Evolutionary conservation across 2,888 invertebrate genomes (phyloP).

Genomic region (Epicampocera succincta): DNA sequence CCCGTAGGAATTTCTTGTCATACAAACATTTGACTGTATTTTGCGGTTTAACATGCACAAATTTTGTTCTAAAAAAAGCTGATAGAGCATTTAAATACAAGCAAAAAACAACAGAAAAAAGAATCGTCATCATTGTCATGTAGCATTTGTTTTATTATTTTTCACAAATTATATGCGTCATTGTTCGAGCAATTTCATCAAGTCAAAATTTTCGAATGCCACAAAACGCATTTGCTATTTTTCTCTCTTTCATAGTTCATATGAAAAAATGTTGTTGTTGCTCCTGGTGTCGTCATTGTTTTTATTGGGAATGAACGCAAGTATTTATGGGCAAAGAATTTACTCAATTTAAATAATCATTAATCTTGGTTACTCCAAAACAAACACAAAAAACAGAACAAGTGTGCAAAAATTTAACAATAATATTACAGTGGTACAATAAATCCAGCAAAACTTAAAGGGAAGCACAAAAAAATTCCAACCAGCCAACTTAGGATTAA

Average conservation of each 20-base stretch:
- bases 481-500: not conserved
- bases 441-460: conserved; percentile 40
- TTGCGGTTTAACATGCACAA: not conserved
- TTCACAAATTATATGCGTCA: conserved; percentile 76
- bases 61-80: not conserved
- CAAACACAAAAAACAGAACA: conserved; percentile 23
- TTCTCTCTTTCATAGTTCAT: conserved; percentile 7
- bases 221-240: conserved; percentile 69
- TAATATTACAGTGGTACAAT: conserved; percentile 62
- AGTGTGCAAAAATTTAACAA: conserved; percentile 54
- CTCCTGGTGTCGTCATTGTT: conserved; percentile 16
- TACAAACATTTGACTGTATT: conserved; percentile 26
- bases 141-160: conserved; percentile 70
- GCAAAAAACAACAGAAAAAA: not conserved
- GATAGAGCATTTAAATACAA: too few species aligned
- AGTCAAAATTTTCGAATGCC: conserved; percentile 63
- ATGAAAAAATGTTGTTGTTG: conserved; percentile 5
- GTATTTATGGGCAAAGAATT: conserved; percentile 61
- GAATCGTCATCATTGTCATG: conserved; percentile 41
- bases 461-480: not conserved
- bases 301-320: conserved; percentile 44
- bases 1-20: not conserved
- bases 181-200: conserved; percentile 73
- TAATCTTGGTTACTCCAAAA: conserved; percentile 65
- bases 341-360: conserved; percentile 69